phyloP scores from a whole-genome alignment of 2,113 vertebrate species.

The Carassius auratus region DNA sequence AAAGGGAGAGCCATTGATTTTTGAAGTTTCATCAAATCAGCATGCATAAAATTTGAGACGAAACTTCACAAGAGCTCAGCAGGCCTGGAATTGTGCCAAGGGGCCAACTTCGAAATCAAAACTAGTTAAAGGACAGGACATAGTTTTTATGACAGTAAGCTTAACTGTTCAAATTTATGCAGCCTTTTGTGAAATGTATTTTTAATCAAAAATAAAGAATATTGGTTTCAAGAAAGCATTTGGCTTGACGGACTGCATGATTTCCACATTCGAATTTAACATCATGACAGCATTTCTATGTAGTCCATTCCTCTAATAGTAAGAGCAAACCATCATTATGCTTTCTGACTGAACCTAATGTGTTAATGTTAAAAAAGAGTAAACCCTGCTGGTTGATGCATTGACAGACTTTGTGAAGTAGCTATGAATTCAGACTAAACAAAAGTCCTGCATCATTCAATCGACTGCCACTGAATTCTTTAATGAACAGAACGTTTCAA shows the following conservation, averaged over 20 bases:
- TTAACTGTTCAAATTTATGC: not conserved
- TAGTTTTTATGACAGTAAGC: not conserved
- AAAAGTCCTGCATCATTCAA: not conserved
- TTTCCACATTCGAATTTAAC: not conserved
- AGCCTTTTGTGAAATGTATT: not conserved
- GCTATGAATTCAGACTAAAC: not conserved
- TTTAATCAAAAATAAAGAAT: not conserved
- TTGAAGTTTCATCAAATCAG: conserved; percentile 22
- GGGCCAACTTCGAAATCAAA: conserved; percentile 15
- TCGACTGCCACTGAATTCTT: not conserved
- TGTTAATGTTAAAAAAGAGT: not conserved
- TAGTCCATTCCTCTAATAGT: not conserved
- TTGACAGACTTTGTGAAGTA: not conserved
- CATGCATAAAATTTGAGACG: not conserved
- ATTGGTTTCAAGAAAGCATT: not conserved
- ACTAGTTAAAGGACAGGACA: conserved; percentile 1
- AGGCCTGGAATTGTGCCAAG: not conserved
- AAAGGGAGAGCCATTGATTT: not conserved
- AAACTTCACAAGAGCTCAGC: conserved; percentile 14
- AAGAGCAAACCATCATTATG: not conserved
- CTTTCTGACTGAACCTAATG: conserved; percentile 37
- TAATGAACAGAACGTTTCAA: not conserved
- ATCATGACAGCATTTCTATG: not conserved
- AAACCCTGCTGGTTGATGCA: not conserved
- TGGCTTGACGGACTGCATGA: not conserved